Conservation (phyloP, 2,888 invertebrate genomes). For the Spilosoma lubricipeda region DNA sequence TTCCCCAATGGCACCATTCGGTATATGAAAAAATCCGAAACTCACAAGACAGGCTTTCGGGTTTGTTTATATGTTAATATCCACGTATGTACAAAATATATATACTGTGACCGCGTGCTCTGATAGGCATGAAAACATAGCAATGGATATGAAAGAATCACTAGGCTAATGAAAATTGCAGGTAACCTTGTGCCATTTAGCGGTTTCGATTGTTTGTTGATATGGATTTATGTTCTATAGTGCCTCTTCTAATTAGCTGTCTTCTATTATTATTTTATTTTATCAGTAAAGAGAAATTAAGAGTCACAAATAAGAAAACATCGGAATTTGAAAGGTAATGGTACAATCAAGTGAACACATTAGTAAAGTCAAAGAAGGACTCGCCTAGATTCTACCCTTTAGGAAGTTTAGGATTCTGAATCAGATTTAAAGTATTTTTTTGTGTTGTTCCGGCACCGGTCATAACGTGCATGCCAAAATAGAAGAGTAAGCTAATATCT, state of each 20-base stretch:
- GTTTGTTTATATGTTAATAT: not conserved
- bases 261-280: constrained; percentile 31
- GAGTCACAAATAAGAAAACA: not conserved
- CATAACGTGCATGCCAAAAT: not conserved
- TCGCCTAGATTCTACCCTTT: not conserved
- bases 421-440: not conserved
- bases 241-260: constrained; percentile 39
- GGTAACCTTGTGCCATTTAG: constrained; percentile 65
- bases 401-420: not conserved
- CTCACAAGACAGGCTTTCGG: not conserved
- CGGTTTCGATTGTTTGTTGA: constrained; percentile 36
- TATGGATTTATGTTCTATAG: constrained; percentile 48
- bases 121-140: constrained; percentile 44
- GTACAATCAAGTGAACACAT: not conserved
- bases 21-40: not conserved
- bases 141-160: constrained; percentile 57
- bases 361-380: not conserved
- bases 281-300: not conserved
- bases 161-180: constrained; percentile 63
- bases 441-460: not conserved
- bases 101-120: constrained; percentile 21
- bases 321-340: not conserved
- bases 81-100: not conserved
- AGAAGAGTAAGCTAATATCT: not conserved
- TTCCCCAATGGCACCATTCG: not conserved